Conservation (phyloP, 2,113 vertebrate species). For the Mesoclemmys tuberculata region DNA sequence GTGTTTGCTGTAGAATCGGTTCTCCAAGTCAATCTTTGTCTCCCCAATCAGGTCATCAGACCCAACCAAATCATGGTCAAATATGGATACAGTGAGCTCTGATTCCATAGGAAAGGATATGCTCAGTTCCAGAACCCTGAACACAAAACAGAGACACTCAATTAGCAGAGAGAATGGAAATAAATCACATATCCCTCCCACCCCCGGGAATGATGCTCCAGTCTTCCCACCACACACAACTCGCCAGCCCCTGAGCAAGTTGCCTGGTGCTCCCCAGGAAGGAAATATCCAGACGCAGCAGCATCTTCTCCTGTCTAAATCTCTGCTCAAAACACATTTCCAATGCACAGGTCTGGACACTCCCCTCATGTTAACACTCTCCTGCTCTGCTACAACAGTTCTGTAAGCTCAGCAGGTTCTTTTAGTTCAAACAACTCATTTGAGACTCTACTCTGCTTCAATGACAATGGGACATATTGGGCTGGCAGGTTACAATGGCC, state of each 20-base stretch:
- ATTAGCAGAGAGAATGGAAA: background rate
- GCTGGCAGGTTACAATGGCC: background rate
- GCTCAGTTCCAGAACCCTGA: conserved; percentile 90
- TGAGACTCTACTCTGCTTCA: background rate
- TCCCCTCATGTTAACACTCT: too few relatives aligned
- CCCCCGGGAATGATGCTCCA: background rate
- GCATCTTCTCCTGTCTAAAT: background rate
- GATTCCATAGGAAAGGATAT: conserved; percentile 91
- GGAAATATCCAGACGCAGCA: background rate
- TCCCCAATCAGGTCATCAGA: conserved; percentile 92
- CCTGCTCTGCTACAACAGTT: background rate
- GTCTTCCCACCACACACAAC: background rate
- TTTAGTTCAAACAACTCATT: background rate
- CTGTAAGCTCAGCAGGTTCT: background rate
- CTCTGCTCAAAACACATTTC: background rate
- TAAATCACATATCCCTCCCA: background rate
- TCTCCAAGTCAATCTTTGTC: conserved; percentile 92
- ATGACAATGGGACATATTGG: background rate
- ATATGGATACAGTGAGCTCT: conserved; percentile 85
- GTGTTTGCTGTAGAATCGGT: conserved; percentile 93
- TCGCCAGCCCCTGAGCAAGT: background rate
- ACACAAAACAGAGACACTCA: background rate
- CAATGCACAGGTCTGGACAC: background rate
- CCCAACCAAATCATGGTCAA: conserved; percentile 92
- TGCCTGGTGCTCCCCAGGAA: background rate